These are phyloP conservation scores for Salvelinus sp. DNA, from an alignment of 2,113 vertebrate species.

Conservation along the genomic window DNA sequence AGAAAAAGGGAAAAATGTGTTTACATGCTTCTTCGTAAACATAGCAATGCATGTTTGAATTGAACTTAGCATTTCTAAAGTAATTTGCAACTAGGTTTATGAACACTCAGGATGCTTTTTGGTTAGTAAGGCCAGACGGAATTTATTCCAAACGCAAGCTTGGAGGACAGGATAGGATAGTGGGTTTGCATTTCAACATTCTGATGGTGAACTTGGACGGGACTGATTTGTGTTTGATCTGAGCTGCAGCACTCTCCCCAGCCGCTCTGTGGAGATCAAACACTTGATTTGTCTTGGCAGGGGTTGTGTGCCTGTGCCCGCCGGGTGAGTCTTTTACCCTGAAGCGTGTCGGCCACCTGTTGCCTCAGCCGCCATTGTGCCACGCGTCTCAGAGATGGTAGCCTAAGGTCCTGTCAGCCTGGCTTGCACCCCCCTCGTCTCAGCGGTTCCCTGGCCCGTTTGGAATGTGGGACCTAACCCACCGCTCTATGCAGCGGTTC, in stretches of 20 bases:
- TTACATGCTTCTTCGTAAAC: background rate
- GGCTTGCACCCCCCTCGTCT: conserved; percentile 24
- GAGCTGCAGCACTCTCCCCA: conserved; percentile 31
- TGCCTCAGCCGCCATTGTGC: conserved; percentile 43
- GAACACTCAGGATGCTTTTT: too few species aligned
- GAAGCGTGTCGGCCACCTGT: conserved; percentile 62
- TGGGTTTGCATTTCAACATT: conserved; percentile 22
- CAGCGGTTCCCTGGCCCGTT: conserved; percentile 48
- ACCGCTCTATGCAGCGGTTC: conserved; percentile 12
- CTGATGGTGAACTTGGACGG: conserved; percentile 13
- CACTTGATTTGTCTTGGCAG: conserved; percentile 59
- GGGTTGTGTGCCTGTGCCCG: conserved; percentile 37
- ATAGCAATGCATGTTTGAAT: too few species aligned
- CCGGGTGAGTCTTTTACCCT: conserved; percentile 48
- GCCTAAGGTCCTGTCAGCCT: conserved; percentile 50
- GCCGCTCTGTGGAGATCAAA: conserved; percentile 56
- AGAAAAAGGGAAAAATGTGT: background rate
- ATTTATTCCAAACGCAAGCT: background rate
- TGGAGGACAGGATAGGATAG: background rate
- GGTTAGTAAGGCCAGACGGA: too few species aligned
- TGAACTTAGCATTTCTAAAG: too few species aligned
- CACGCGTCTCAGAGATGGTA: conserved; percentile 43
- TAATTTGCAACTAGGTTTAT: too few species aligned
- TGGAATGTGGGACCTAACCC: too few species aligned
- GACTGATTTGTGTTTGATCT: conserved; percentile 44